Evolutionary conservation across 2,888 invertebrate genomes (phyloP).

Genomic region (Dryococelus australis): DNA sequence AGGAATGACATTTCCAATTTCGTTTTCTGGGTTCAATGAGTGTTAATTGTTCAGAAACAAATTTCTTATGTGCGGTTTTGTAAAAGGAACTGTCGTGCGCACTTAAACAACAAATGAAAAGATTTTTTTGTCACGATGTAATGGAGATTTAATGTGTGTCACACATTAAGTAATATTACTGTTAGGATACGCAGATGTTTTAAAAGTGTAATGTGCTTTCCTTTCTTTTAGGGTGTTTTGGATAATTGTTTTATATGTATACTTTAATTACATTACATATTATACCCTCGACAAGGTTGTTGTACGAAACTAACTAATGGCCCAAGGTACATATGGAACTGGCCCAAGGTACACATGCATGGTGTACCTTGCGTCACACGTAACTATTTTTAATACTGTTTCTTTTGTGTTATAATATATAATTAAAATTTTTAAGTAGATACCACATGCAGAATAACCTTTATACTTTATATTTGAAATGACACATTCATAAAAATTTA

Average conservation of each 20-base stretch:
- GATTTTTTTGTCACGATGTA: no score
- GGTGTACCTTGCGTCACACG: not conserved
- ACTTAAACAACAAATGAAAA: no score
- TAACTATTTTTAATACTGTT: not conserved
- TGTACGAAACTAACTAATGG: not conserved
- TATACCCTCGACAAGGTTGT: not conserved
- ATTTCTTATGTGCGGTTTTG: not conserved
- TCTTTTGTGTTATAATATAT: not conserved
- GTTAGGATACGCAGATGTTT: no score
- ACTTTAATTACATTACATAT: no score
- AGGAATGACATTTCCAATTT: conserved; percentile 8
- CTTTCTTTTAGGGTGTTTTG: no score
- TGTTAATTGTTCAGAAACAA: not conserved
- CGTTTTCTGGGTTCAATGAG: not conserved
- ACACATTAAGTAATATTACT: no score
- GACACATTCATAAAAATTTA: not conserved
- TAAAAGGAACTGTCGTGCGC: not conserved
- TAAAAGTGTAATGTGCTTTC: no score
- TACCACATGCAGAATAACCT: not conserved
- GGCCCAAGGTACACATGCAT: not conserved
- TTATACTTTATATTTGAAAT: not conserved
- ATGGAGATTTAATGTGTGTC: no score
- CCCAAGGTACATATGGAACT: not conserved
- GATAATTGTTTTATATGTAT: no score
- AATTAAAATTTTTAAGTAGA: not conserved